These are phyloP conservation scores for Epicampocera succincta DNA, from an alignment of 2,888 invertebrate species.

Conservation along the genomic window DNA sequence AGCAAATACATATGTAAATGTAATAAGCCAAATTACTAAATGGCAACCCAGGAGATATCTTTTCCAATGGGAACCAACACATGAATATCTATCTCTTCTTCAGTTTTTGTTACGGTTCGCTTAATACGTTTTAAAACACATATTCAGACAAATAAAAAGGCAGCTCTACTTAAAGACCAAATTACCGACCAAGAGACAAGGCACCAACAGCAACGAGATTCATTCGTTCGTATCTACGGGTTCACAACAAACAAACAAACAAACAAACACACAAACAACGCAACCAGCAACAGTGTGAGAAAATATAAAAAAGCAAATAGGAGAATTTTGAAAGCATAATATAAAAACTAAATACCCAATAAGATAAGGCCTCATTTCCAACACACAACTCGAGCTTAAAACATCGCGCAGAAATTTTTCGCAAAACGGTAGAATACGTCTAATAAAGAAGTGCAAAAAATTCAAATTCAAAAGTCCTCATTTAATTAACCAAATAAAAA, in stretches of 20 bases:
- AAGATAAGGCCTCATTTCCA: constrained; percentile 81
- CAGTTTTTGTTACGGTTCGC: constrained; percentile 64
- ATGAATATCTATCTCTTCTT: constrained; percentile 56
- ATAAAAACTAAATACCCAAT: constrained; percentile 80
- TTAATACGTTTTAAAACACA: constrained; percentile 65
- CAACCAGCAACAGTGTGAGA: constrained; percentile 65
- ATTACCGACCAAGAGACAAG: constrained; percentile 68
- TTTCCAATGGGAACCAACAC: constrained; percentile 64
- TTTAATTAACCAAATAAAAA: constrained; percentile 52
- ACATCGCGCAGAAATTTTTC: constrained; percentile 70
- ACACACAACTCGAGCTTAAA: constrained; percentile 77
- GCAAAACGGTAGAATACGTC: constrained; percentile 67
- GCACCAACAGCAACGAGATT: constrained; percentile 41
- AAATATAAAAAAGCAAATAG: constrained; percentile 61
- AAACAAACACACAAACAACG: not conserved
- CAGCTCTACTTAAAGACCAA: constrained; percentile 34
- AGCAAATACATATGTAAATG: not conserved
- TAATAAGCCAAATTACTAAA: no score
- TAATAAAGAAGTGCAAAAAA: constrained; percentile 60
- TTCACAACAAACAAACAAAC: constrained; percentile 51
- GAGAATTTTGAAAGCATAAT: constrained; percentile 72
- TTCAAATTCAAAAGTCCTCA: no score
- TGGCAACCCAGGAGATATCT: constrained; percentile 63
- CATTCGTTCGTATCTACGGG: constrained; percentile 57
- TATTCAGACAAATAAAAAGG: constrained; percentile 18